Evolutionary conservation across 2,113 vertebrate species (phyloP).

Genomic region (Oryzias melastigma): DNA sequence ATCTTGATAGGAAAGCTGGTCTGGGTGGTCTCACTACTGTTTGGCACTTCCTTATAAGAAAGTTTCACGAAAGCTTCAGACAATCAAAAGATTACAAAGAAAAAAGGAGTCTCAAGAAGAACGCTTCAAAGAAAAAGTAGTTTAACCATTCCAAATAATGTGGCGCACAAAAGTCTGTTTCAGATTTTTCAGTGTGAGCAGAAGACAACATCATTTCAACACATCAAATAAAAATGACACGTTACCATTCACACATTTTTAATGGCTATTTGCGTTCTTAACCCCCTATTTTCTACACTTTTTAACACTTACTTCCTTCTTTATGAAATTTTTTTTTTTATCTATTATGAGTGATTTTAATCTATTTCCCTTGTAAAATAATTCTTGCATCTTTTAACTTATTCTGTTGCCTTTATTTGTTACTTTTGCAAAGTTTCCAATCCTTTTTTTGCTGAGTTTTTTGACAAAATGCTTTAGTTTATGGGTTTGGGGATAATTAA

Average conservation of each 20-base stretch:
- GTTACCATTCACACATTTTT: not conserved
- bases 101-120: conserved; percentile 11
- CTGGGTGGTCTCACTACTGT: conserved; percentile 12
- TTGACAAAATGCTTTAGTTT: no score
- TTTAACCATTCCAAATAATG: conserved; percentile 51
- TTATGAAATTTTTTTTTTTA: not conserved
- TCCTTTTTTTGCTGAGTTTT: not conserved
- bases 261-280: no score
- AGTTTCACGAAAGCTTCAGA: conserved; percentile 64
- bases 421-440: not conserved
- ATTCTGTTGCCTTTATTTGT: not conserved
- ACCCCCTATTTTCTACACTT: no score
- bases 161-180: not conserved
- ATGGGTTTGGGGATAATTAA: no score
- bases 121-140: conserved; percentile 19
- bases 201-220: not conserved
- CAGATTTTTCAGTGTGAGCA: not conserved
- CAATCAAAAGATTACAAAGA: conserved; percentile 62
- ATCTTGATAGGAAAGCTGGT: conserved; percentile 22
- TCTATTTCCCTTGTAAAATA: not conserved
- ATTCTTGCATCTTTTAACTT: not conserved
- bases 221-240: not conserved
- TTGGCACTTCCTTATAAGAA: conserved; percentile 49
- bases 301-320: not conserved
- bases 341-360: not conserved